Conservation (phyloP, 2,113 vertebrate species). For the Actinemys pallida region DNA sequence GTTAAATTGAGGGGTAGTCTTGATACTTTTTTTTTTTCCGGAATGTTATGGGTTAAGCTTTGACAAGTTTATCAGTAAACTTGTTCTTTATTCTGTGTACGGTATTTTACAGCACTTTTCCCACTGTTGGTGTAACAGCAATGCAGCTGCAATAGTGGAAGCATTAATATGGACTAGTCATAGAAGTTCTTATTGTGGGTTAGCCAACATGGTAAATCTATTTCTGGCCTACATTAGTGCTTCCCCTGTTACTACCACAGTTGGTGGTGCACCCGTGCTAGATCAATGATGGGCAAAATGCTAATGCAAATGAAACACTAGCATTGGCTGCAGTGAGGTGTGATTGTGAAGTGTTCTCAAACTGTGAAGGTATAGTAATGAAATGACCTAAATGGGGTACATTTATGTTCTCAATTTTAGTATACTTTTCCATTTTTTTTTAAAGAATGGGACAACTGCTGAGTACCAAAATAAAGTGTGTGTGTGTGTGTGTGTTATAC, state of each 20-base stretch:
- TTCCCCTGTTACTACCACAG: neutral
- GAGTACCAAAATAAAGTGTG: neutral
- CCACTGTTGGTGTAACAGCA: neutral
- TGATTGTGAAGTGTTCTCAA: neutral
- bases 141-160: neutral
- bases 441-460: neutral
- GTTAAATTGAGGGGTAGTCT: neutral
- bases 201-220: neutral
- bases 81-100: too few species aligned
- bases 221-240: neutral
- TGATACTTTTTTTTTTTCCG: neutral
- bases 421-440: neutral
- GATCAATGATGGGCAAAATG: neutral
- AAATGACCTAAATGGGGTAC: neutral
- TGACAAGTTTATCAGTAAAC: neutral
- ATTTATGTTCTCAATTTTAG: neutral
- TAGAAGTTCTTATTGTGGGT: neutral
- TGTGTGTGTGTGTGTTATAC: neutral
- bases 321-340: neutral
- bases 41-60: neutral
- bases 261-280: neutral
- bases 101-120: neutral
- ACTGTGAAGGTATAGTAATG: neutral
- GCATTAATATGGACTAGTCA: constrained; percentile 36
- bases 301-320: neutral